A percentile compares a stretch with the other conserved stretches of the same genome.
phyloP scores from a whole-genome alignment of 2,113 vertebrate species.

The Cryptomyrus ogoouensis region DNA sequence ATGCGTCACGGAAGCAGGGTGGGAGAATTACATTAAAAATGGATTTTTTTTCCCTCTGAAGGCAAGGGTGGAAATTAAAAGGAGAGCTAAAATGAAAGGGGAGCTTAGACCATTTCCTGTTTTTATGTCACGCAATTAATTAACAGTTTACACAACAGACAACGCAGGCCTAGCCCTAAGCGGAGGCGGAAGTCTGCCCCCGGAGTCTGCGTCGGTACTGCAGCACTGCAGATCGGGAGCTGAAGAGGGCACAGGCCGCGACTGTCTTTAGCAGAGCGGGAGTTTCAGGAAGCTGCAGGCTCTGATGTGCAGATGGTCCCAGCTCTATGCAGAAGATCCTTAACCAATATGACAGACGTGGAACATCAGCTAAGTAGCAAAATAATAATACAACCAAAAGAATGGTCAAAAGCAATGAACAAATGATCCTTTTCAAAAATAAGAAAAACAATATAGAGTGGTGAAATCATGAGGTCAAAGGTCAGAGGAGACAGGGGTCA shows the following conservation, averaged over 20 bases:
- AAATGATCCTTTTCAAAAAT: not conserved
- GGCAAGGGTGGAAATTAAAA: not conserved
- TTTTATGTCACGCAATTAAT: not conserved
- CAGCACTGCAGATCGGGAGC: not conserved
- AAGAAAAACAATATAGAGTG: not conserved
- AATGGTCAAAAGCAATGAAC: not conserved
- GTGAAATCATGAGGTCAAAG: not conserved
- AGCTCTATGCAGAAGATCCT: not conserved
- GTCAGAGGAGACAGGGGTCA: not conserved
- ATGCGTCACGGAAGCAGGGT: not conserved
- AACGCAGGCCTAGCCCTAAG: not conserved
- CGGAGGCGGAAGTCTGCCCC: not conserved
- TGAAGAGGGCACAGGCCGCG: not conserved
- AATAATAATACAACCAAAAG: not conserved
- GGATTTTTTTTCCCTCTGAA: not conserved
- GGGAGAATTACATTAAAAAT: constrained; percentile 5
- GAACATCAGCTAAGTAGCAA: not conserved
- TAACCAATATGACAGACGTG: not conserved
- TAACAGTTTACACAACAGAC: not conserved
- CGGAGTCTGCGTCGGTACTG: not conserved
- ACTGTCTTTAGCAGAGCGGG: not conserved
- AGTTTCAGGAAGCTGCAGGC: not conserved
- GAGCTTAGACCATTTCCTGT: not conserved
- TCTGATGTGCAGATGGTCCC: not conserved
- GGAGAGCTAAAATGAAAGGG: not conserved